Evolutionary conservation across 2,888 invertebrate species (phyloP), one percentile per base, ranked within the genome.

Genomic region (Furcula furcula): DNA sequence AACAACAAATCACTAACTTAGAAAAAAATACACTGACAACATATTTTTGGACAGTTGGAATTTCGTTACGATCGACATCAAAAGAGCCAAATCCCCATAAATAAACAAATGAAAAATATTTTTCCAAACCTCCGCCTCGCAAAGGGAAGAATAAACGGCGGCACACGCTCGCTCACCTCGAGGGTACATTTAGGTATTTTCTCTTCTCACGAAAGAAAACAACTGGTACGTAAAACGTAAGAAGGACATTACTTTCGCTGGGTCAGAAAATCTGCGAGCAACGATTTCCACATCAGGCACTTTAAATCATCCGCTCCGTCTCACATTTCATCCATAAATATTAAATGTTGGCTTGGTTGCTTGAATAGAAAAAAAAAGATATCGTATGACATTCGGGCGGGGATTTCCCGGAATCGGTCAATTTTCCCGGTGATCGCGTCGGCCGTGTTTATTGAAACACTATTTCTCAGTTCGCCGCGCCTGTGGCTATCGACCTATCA

Each of bases 271-370:
- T 85, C 83, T 83, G 79, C 77, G 79, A 80, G 70, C 67, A 81
- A 79, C 81, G 73, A 83, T 86, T 87, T 85, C 78, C 83, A 85
- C 87, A 80, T 87, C 81, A 81, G 80, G 80, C 80, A 83, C 78
- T 86, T 85, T 84, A 86, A 86, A 87, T 88, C 87, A 86, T 85
- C 61, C 81, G 85, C 85, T 77, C 68, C 76, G 85, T 77, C 76
- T 85, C 82, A 88, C 84, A 84, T 84, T 86, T 85, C 84, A 81
- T 81, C 86, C 80, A 86, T 88, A 87, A 87, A 87, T 87, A 86
- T 86, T 86, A 87, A 87, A 86, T 82, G 79, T 81, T 76, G 76
- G 74, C 76, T 76, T 68, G 76, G 79, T 73, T 74, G 70, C 66
- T 65, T 68, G 71, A 68, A 77, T 76, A 79, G 78, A 80, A 23